Base-by-base conservation (phyloP, 2,113 vertebrate genomes). In the Ornithorhynchus anatinus region DNA sequence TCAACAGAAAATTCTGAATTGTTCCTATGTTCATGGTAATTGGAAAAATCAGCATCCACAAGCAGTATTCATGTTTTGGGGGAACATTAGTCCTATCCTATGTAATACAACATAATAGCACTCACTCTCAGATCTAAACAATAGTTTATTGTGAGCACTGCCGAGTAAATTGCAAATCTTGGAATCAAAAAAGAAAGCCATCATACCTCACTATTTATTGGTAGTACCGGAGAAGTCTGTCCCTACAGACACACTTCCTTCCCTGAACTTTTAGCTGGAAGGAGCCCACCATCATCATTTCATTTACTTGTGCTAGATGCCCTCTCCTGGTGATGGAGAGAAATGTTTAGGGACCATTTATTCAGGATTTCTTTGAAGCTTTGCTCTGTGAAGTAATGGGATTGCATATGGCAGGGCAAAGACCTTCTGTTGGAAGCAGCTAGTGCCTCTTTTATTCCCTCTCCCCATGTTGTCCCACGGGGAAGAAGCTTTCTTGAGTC, bases 291-390 rank as follows among this genome's bases (percentile, higher is more conserved):
- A 48, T 54, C 44, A 60, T 3, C 17, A 53, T 53, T 82, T 81
- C 38, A 84, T 86, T 87, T 65, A 85, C 69, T 70, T 86, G 89
- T 82, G 33, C 63, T 79, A 79, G 61, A 83, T 75, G 90, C 94
- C 94, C 91, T 91, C 94, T 94, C 56, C 92, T 94, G 94, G 91
- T 77, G 68, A 64, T 7, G 65, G 33, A 11, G 59, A 73, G 83
- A 85, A 93, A 72, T 39, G 58, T 84, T 84, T 39, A 12, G 19
- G 20, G 57, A 78, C 11, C 20, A 8, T 33, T 50, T 14, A 16
- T 3, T 27, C 20, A 44, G 19, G 47, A 25, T 19, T 36, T 52
- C 36, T 7, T 0, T 35, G 8, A 51, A n/a, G 15, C 4, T 40
- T 35, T 39, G 1, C 10, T 16, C 44, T 67, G 65, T 23, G 11